Conservation (phyloP, 2,113 vertebrate species). For the Choloepus hoffmanni region DNA sequence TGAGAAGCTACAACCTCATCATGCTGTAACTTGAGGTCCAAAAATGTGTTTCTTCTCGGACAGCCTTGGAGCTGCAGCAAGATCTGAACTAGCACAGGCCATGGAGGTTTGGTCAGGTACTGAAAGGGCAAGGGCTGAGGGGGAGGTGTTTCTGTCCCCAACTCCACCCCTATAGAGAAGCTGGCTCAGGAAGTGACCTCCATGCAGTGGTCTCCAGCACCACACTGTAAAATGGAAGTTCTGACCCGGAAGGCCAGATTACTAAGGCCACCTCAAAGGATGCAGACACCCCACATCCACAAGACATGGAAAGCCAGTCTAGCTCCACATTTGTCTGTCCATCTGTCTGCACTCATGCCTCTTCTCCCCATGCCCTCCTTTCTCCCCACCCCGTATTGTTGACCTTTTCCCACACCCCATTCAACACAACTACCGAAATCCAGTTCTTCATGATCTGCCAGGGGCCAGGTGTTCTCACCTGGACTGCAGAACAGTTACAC, state of each 20-base stretch:
- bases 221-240: background rate
- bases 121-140: background rate
- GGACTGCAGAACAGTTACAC: background rate
- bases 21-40: background rate
- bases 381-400: no score
- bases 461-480: background rate
- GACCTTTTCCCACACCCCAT: fast-evolving
- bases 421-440: background rate
- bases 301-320: no score
- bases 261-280: no score
- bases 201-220: background rate
- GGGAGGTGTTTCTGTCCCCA: background rate
- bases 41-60: background rate
- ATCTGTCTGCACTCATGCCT: no score
- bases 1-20: background rate
- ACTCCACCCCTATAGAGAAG: background rate
- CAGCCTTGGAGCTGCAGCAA: background rate
- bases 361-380: no score
- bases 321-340: no score
- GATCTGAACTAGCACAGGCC: background rate
- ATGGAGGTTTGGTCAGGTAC: background rate
- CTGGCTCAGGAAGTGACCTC: background rate
- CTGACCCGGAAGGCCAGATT: no score
- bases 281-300: no score
- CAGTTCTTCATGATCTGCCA: background rate